Base-by-base conservation (phyloP, 2,113 vertebrate species). In the Girardinichthys multiradiatus region DNA sequence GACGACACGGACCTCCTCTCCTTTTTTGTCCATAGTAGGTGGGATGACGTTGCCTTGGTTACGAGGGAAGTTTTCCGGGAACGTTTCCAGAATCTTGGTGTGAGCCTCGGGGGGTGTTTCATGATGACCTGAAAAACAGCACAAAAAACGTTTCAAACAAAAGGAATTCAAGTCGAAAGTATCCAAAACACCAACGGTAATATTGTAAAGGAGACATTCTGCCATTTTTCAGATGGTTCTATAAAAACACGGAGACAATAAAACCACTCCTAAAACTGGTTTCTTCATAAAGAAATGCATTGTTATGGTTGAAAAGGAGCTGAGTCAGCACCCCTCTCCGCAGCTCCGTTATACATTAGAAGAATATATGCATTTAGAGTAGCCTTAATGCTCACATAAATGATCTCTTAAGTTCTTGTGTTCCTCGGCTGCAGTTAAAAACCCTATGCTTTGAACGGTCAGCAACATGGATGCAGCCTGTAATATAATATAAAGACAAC, bases 81-180 rank as follows among this genome's bases (percentile, higher is more conserved):
- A 99, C 75, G 93, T 95, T 89, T 98, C 97, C 87, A 99, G 92
- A 86, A 98, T 95, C 90, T 97, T 98, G 31, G 93, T 97, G 28
- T 97, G 96, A 0, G 98, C 97, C 31, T 97, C 96, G 37, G 96
- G 93, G 0, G 98, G 98, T 0, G 94, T 98, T 91, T 99, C 98
- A 10, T 99, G 98, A 85, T 99, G 98, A 71, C 98, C 97, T 99
- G 74, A 31, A 45, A 72, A 12, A 26, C n/a, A 30, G 33, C 8
- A 4, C 1, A 65, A 31, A n/a, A 57, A 76, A 76, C 6, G 19
- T 45, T 45, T 5, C 19, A 54, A 24, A 45, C 42, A 45, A 2
- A n/a, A 31, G 1, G 26, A 54, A 24, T 31, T 54, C 24, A 24
- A 54, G 45, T n/a, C n/a, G n/a, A 13, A 28, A 28, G 15, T 28